phyloP scores from a whole-genome alignment of 2,888 invertebrate species.

The Pterobdella sp. region DNA sequence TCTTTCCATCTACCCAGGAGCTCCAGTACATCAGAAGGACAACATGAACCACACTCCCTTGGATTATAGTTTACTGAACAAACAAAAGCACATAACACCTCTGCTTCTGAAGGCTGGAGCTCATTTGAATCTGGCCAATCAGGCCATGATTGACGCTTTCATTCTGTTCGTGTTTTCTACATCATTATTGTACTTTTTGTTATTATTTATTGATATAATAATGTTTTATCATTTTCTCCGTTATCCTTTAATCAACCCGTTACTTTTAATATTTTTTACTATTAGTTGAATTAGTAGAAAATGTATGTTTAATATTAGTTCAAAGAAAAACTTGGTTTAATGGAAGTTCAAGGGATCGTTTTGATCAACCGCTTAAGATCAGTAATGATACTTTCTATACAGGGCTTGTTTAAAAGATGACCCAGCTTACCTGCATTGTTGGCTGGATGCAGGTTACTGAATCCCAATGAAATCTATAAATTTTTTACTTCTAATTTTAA shows the following conservation, averaged over 20 bases:
- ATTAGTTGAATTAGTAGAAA: not conserved
- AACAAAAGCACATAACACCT: conserved; percentile 55
- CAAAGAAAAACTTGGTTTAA: no score
- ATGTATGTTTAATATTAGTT: no score
- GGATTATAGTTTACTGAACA: conserved; percentile 59
- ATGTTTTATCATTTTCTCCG: not conserved
- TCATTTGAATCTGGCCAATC: conserved; percentile 56
- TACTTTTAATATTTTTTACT: not conserved
- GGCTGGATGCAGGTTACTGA: not conserved
- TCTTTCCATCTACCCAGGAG: conserved; percentile 69
- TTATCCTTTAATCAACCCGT: not conserved
- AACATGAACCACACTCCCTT: conserved; percentile 53
- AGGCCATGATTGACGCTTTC: conserved; percentile 43
- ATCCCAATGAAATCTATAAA: not conserved
- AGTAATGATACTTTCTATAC: not conserved
- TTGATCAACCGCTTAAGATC: no score
- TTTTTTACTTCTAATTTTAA: not conserved
- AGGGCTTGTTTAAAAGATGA: not conserved
- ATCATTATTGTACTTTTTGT: not conserved
- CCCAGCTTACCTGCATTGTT: not conserved
- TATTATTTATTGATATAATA: not conserved
- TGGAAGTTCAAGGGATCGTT: no score
- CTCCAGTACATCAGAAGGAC: conserved; percentile 72
- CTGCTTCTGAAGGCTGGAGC: conserved; percentile 68
- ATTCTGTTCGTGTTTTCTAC: conserved; percentile 4